Evolutionary conservation across 2,797 vertebrate species (phyloP), one percentile per base, ranked within the genome.

Genomic region (Tokudaia tokunoshimensis): DNA sequence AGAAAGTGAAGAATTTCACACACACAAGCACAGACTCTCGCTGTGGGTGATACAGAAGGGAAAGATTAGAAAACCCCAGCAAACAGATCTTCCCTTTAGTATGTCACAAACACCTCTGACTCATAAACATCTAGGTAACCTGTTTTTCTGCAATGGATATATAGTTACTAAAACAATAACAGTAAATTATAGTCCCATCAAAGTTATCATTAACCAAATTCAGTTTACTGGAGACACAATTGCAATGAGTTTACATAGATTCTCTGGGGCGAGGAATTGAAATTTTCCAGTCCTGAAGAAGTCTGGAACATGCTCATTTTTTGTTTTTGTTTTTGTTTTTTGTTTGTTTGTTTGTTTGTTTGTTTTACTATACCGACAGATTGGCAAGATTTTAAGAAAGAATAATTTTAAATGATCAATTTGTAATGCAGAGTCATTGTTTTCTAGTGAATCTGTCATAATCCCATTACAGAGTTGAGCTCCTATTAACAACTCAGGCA

Each of bases 121-220:
- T 95, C 34, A 85, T 79, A 96, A 79, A 82, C 44, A 94, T 81
- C 34, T 92, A n/a, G 61, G 13, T 91, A 63, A 95, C 93, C 78
- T 92, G 50, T 26, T 83, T 92, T 96, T 67, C 85, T 94, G 11
- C 93, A 81, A 86, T 89, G 29, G 92, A 57, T 55, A 55, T 85
- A 67, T 67, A 70, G 79, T 92, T 83, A 63, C 59, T 72, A 91
- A 95, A 91, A 92, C 80, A 82, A 91, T 55, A 88, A 92, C 61
- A 91, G 57, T 65, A 95, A 92, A 65, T 94, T 92, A 83, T n/a
- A 70, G 47, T 91, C 14, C 47, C 78, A 96, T 97, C 74, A 95
- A 96, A 94, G 52, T 95, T 89, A 93, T 88, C 81, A 85, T 92
- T 93, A 95, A 84, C 89, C 92, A 89, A 96, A 50, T 44, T 89